phyloP scores from a whole-genome alignment of 2,113 vertebrate species.

The Lamprologus lemairii region DNA sequence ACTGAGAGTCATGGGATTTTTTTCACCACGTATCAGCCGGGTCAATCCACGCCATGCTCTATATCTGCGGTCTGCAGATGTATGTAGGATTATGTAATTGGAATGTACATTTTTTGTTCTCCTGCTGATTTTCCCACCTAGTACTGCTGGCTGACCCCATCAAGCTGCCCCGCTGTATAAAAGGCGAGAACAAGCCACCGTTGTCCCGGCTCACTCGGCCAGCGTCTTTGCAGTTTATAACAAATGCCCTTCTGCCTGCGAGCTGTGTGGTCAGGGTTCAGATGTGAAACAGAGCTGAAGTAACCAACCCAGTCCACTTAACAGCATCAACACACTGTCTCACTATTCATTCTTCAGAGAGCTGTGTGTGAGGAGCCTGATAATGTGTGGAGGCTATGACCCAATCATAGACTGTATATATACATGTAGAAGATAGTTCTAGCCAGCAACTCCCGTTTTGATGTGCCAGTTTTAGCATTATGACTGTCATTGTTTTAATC shows the following conservation, averaged over 20 bases:
- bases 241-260: conserved; percentile 37
- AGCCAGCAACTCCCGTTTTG: background rate
- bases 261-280: conserved; percentile 46
- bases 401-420: background rate
- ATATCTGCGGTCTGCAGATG: background rate
- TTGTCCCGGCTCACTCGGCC: conserved; percentile 60
- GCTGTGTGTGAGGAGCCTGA: background rate
- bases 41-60: background rate
- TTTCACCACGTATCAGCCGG: background rate
- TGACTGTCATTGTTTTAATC: background rate
- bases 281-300: conserved; percentile 67
- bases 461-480: background rate
- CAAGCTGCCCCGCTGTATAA: conserved; percentile 29
- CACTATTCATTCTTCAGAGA: background rate
- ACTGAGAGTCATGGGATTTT: background rate
- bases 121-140: conserved; percentile 25
- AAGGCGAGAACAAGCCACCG: conserved; percentile 55
- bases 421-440: background rate
- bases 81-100: background rate
- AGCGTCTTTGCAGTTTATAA: conserved; percentile 48
- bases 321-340: conserved; percentile 5
- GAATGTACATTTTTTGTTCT: conserved; percentile 15
- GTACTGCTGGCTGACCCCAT: conserved; percentile 35
- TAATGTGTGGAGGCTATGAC: background rate
- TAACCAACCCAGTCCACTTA: conserved; percentile 29